Percentiles rank a stretch among this genome's conserved stretches.
Conservation (phyloP, 2,888 invertebrate genomes). For the Lasius platythorax region DNA sequence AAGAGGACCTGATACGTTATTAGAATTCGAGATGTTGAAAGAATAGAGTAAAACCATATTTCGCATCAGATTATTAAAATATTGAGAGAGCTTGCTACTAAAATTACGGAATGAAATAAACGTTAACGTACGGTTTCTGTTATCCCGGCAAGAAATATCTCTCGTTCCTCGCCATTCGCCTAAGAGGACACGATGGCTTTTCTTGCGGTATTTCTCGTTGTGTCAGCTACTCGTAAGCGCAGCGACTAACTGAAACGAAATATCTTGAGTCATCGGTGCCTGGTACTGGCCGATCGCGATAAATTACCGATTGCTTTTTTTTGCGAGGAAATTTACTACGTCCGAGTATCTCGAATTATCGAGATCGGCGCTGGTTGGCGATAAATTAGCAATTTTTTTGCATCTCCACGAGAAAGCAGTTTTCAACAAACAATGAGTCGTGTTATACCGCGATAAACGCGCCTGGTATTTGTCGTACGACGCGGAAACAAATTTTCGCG, state of each 20-base stretch:
- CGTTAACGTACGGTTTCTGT: neutral
- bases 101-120: neutral
- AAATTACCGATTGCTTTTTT: slow-evolving; percentile 69
- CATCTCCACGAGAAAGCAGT: slow-evolving; percentile 46
- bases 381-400: slow-evolving; percentile 65
- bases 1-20: neutral
- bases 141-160: slow-evolving; percentile 33
- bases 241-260: slow-evolving; percentile 56
- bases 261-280: slow-evolving; percentile 65
- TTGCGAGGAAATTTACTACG: slow-evolving; percentile 44
- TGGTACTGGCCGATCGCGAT: slow-evolving; percentile 63
- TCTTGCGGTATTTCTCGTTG: slow-evolving; percentile 36
- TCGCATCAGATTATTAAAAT: neutral
- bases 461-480: slow-evolving; percentile 9
- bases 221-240: slow-evolving; percentile 24
- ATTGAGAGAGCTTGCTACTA: neutral
- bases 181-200: slow-evolving; percentile 31
- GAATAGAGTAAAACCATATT: neutral
- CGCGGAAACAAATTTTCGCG: slow-evolving; percentile 27
- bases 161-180: slow-evolving; percentile 19
- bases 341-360: slow-evolving; percentile 58
- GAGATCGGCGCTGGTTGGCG: slow-evolving; percentile 57
- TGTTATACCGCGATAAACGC: slow-evolving; percentile 19
- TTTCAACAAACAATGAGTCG: slow-evolving; percentile 64
- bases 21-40: neutral